Evolutionary conservation across 2,113 vertebrate genomes (phyloP).

Genomic region (Melozone crissalis): DNA sequence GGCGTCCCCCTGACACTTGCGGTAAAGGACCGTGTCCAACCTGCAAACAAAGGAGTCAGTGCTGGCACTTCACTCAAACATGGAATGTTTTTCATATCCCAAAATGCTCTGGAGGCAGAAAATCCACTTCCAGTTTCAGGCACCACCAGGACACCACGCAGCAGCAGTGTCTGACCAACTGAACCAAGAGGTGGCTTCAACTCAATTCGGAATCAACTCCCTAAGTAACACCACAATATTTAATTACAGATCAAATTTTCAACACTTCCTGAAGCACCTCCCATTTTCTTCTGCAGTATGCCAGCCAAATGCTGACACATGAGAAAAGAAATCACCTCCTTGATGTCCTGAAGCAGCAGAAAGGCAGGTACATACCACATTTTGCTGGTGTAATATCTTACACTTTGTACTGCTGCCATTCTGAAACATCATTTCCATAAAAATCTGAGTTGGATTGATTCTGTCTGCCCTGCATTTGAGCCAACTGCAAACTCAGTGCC

Average conservation of each 20-base stretch:
- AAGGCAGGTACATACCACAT: neutral
- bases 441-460: neutral
- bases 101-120: neutral
- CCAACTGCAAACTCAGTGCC: neutral
- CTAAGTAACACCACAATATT: neutral
- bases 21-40: constrained; percentile 90
- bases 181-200: neutral
- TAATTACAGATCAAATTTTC: neutral
- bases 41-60: constrained; percentile 58
- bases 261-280: neutral
- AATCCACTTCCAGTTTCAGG: neutral
- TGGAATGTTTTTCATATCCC: accelerated
- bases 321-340: neutral
- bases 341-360: neutral
- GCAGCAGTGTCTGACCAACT: neutral
- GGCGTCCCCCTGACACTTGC: constrained; percentile 95
- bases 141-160: neutral
- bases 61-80: neutral
- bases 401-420: neutral
- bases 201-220: neutral
- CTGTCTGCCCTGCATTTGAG: neutral
- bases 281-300: neutral
- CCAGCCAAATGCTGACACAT: neutral
- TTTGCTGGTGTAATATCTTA: neutral
- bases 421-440: neutral